Evolutionary conservation across 2,888 invertebrate species (phyloP), one percentile per base, ranked within the genome.

Genomic region (Stenolophus ochropezus): DNA sequence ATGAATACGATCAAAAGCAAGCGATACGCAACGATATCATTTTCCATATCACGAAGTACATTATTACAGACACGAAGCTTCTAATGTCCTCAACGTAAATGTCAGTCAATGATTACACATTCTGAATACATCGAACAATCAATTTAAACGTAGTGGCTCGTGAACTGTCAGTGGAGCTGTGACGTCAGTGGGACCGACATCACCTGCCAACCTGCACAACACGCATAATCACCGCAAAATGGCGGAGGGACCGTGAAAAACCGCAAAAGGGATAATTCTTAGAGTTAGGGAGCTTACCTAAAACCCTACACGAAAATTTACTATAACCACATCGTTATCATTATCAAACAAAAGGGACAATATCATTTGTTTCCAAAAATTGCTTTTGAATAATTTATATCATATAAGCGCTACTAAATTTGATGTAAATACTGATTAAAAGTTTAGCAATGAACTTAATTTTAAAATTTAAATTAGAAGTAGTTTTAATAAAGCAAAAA

Each of bases 121-220:
- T 78, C 78, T n/a, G 47, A 47, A 42, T 78, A 49, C 58, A 56
- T 78, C 25, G 42, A 78, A 69, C 78, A 78, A 78, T 78, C 78
- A 78, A 78, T 78, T 78, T 78, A 20, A 65, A 65, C 47, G 51
- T 51, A 51, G 51, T 51, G 16, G 51, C 16, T 51, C 51, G 4
- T 16, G 51, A 51, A 51, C 51, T 51, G 16, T 51, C 51, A 51
- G 16, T 51, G 14, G 2, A 16, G 5, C 1, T 51, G 16, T 56
- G 56, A 53, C 51, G 51, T 53, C 51, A 53, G 14, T 56, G 23
- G 20, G 21, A 21, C 20, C 56, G 21, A 21, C 20, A 20, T 56
- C 56, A 56, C 56, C 21, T 56, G 56, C 21, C 23, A 56, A 56
- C 8, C 21, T 5, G 20, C 14, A 61, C 23, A 61, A 56, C 23